phyloP scores from a whole-genome alignment of 1,140 invertebrate species.

The Drosophila kanapiae region DNA sequence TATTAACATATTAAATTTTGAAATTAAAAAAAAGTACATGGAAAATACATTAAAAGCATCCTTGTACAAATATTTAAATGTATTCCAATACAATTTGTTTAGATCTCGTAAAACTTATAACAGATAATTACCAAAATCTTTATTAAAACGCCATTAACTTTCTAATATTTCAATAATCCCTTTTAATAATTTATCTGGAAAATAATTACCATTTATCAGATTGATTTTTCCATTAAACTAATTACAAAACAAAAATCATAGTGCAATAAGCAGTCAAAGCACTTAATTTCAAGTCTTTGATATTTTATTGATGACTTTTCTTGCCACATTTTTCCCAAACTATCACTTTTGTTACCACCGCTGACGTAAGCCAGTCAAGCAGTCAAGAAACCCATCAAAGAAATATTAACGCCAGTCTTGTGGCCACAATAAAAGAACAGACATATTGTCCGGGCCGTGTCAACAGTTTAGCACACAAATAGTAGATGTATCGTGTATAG shows the following conservation, averaged over 20 bases:
- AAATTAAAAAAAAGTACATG: too few species aligned
- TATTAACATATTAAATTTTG: neutral
- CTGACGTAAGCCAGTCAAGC: slow-evolving; percentile 49
- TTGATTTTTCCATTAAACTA: neutral
- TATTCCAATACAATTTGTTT: too few species aligned
- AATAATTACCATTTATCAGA: slow-evolving; percentile 1
- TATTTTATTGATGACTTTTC: slow-evolving; percentile 14
- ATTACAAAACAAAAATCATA: neutral
- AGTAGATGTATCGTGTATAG: slow-evolving; percentile 9
- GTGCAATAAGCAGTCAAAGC: neutral
- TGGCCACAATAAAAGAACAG: slow-evolving; percentile 9
- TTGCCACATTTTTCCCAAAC: slow-evolving; percentile 4
- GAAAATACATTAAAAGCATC: too few species aligned
- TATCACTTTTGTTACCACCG: slow-evolving; percentile 4
- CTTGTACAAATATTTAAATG: too few species aligned
- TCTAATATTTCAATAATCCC: neutral
- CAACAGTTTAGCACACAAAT: slow-evolving; percentile 58
- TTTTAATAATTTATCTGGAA: neutral
- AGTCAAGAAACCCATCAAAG: slow-evolving; percentile 36
- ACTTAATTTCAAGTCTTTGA: slow-evolving; percentile 4
- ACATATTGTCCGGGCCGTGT: slow-evolving; percentile 32
- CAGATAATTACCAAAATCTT: too few species aligned
- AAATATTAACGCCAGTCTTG: slow-evolving; percentile 33
- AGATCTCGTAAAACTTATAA: too few species aligned
- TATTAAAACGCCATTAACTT: neutral